Conservation (phyloP, 2,797 vertebrate genomes). For the Brachyalestes nurse region DNA sequence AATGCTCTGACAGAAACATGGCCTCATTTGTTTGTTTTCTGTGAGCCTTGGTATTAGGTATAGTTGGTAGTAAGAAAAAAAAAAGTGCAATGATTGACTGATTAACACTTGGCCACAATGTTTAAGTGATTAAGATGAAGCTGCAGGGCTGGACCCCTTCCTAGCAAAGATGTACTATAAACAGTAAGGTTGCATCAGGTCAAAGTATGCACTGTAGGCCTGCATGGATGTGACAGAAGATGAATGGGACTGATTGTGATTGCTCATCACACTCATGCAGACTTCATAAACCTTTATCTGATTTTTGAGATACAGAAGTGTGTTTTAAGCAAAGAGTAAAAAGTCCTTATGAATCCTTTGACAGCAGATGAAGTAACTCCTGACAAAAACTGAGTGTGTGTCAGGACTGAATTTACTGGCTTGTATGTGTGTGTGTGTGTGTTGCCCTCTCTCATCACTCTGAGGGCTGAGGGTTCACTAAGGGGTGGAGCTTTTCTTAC, state of each 20-base stretch:
- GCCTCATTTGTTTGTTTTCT: not conserved
- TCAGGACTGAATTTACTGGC: not conserved
- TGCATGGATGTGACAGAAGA: not conserved
- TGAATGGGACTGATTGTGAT: constrained; percentile 2
- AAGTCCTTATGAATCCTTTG: not conserved
- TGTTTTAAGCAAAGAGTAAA: not conserved
- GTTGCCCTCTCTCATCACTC: constrained; percentile 25
- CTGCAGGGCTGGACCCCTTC: not conserved
- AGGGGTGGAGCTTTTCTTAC: constrained; percentile 49
- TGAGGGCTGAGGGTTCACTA: constrained; percentile 45
- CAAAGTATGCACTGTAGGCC: not conserved
- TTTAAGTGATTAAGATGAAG: not conserved
- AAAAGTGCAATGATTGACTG: not conserved
- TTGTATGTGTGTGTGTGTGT: constrained; percentile 3
- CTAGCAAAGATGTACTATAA: not conserved
- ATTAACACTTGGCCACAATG: not conserved
- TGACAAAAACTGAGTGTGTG: not conserved
- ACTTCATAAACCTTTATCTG: not conserved
- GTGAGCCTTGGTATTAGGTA: not conserved
- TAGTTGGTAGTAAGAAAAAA: not conserved
- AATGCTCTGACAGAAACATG: not conserved
- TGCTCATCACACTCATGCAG: not conserved
- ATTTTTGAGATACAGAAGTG: not conserved
- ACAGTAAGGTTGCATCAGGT: not conserved
- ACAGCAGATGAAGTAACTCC: not conserved